Conservation (phyloP, 1,140 invertebrate species). For the Magallana ariakensis region DNA sequence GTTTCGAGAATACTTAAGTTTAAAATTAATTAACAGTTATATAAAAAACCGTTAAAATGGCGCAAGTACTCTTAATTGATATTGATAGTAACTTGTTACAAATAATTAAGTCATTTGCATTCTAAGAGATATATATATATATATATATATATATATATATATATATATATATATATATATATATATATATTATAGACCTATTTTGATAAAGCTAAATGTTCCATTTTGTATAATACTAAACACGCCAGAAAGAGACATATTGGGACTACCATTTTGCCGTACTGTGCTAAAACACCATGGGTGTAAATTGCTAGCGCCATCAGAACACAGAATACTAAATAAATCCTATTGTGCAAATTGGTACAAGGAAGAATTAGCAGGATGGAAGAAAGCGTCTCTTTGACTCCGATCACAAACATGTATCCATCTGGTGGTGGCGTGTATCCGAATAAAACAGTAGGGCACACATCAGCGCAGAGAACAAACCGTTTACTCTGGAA, state of each 20-base stretch:
- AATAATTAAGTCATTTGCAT: no score
- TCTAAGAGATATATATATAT: no score
- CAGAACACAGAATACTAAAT: not conserved
- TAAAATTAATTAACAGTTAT: no score
- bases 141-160: no score
- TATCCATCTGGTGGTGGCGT: not conserved
- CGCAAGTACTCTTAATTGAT: no score
- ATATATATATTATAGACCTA: no score
- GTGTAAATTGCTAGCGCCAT: constrained; percentile 7
- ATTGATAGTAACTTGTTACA: no score
- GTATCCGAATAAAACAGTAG: not conserved
- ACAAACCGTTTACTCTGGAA: not conserved
- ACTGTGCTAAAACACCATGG: not conserved
- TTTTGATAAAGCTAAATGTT: not conserved
- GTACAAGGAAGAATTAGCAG: not conserved
- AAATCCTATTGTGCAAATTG: not conserved
- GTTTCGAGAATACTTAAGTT: no score
- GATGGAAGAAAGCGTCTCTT: not conserved
- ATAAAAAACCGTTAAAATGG: no score
- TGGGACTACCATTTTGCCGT: constrained; percentile 6
- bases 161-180: no score
- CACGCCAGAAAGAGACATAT: not conserved
- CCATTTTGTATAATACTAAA: not conserved
- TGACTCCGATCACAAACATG: not conserved
- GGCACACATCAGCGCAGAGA: not conserved